Conservation (phyloP, 2,888 invertebrate genomes). For the Cephus pulcher region DNA sequence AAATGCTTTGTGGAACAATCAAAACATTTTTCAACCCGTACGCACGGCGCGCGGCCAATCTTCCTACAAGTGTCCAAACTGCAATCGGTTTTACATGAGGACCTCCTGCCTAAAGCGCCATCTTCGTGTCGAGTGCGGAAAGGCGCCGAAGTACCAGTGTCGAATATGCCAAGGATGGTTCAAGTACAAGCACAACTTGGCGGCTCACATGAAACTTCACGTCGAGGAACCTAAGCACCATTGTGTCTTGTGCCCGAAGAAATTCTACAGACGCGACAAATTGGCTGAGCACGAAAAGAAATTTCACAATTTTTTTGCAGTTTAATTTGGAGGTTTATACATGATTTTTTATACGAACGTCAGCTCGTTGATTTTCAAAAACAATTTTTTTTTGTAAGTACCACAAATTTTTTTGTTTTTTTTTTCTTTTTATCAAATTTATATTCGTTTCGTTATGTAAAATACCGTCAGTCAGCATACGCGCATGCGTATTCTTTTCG, state of each 20-base stretch:
- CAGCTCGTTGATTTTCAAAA: background rate
- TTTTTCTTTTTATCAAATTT: background rate
- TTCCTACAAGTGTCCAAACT: slow-evolving; percentile 72
- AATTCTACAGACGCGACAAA: slow-evolving; percentile 57
- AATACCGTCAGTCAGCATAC: background rate
- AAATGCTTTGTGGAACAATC: slow-evolving; percentile 15
- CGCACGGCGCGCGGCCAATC: slow-evolving; percentile 46
- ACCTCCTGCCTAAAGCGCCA: slow-evolving; percentile 57
- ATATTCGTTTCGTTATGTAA: background rate
- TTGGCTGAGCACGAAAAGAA: slow-evolving; percentile 52
- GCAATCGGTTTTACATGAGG: slow-evolving; percentile 62
- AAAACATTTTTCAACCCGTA: slow-evolving; percentile 38
- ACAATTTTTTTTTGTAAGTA: background rate
- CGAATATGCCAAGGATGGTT: slow-evolving; percentile 60
- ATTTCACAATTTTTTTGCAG: slow-evolving; percentile 37
- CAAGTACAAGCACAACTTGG: slow-evolving; percentile 58
- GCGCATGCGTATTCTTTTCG: background rate
- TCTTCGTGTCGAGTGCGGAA: slow-evolving; percentile 63
- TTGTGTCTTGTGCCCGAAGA: slow-evolving; percentile 51
- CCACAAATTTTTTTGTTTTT: background rate
- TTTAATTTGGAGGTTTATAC: slow-evolving; percentile 10
- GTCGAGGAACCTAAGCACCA: slow-evolving; percentile 53
- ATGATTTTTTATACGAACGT: background rate
- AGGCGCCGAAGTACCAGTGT: slow-evolving; percentile 63
- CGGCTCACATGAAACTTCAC: slow-evolving; percentile 57